A percentile compares a stretch with the other conserved stretches of the same genome.
phyloP scores from a whole-genome alignment of 2,797 vertebrate species.

The Tympanoctomys barrerae region DNA sequence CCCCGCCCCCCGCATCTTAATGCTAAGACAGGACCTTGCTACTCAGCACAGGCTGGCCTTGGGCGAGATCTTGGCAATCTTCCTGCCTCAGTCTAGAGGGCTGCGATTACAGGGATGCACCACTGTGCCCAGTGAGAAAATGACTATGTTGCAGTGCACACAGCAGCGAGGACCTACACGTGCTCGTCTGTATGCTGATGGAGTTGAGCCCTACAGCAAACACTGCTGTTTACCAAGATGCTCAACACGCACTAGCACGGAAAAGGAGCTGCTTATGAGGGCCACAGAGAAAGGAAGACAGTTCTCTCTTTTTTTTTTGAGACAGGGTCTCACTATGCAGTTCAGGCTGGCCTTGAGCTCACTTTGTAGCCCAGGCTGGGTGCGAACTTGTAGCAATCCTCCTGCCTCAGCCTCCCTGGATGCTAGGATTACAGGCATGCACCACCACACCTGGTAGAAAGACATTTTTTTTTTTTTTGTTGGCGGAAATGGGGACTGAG shows the following conservation, averaged over 20 bases:
- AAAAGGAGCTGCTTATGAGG: slow-evolving; percentile 13
- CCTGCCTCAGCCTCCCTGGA: too few relatives aligned
- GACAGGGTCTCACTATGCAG: too few relatives aligned
- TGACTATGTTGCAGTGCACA: neutral
- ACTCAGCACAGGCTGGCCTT: neutral
- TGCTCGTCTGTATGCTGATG: neutral
- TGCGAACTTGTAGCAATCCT: too few relatives aligned
- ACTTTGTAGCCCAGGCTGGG: too few relatives aligned
- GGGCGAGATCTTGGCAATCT: neutral
- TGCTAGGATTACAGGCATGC: too few relatives aligned
- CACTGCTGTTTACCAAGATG: slow-evolving; percentile 30
- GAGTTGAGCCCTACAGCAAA: neutral
- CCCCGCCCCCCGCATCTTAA: too few relatives aligned
- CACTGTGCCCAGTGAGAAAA: neutral
- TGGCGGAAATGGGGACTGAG: too few relatives aligned
- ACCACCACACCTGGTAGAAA: too few relatives aligned
- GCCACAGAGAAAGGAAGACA: slow-evolving; percentile 21
- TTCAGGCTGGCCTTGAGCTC: too few relatives aligned
- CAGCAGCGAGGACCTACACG: neutral
- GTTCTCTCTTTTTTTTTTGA: neutral
- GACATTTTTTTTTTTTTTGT: too few relatives aligned
- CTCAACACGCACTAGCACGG: neutral
- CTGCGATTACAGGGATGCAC: neutral
- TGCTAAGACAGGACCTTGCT: too few relatives aligned
- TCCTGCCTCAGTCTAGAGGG: neutral